Evolutionary conservation across 1,140 invertebrate species (phyloP), one percentile per base, ranked within the genome.

Genomic region (Platyscapa corneri): DNA sequence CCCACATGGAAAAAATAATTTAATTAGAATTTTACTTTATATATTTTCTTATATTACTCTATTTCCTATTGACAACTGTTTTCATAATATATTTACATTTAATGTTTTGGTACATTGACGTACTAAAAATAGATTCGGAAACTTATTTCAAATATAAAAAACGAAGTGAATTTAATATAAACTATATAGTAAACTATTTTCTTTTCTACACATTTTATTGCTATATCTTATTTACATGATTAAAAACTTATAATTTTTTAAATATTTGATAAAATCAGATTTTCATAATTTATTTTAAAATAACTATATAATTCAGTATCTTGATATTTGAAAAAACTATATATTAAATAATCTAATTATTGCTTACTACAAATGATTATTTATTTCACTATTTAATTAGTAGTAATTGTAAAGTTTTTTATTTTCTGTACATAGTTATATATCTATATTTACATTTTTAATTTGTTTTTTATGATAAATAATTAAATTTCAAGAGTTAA

Each of bases 261-360:
- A 70, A 70, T 34, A 39, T 18, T n/a, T n/a, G 12, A 46, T 46
- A 7, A 46, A 46, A 46, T 46, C 12, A 46, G 42, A 46, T 46
- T 46, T 46, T 46, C 42, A 46, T 46, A 7, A 46, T 46, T 46
- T 46, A 46, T 46, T 46, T 46, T 46, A 7, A 46, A 12, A 46
- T 46, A 46, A 7, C 12, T 46, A 46, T 46, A 46, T 46, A 46
- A 46, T 46, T 46, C 12, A 46, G 42, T 46, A 46, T 46, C 42
- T 46, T 46, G 12, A 7, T 60, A 20, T 60, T 60, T 60, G 20
- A 10, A 60, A 10, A 20, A 79, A 64, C 27, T 53, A n/a, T 56
- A 27, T 85, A 72, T n/a, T n/a, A 46, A 67, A 85, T 76, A 77
- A 46, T 46, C 5, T 5, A 46, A 46, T 46, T 7, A 46, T 46